Evolutionary conservation across 2,888 invertebrate species (phyloP).

Genomic region (Neuroscelio doddi): DNA sequence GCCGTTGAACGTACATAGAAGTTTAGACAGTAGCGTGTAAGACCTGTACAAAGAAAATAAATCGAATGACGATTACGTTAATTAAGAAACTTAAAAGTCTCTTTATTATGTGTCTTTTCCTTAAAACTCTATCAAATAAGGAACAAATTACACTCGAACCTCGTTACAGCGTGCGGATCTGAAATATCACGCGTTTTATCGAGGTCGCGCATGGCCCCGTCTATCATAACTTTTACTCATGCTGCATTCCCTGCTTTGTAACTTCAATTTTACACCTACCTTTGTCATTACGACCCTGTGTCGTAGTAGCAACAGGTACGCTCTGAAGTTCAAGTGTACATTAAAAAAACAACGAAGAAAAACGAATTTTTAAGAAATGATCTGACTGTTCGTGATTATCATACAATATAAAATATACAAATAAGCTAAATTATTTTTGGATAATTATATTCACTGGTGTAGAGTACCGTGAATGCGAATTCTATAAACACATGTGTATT

Average conservation of each 20-base stretch:
- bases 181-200: no score
- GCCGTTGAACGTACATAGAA: constrained; percentile 53
- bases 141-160: no score
- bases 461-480: constrained; percentile 83
- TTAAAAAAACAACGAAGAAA: no score
- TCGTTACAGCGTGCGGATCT: no score
- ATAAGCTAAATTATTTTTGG: neutral
- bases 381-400: neutral
- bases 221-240: no score
- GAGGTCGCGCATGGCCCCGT: no score
- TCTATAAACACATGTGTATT: constrained; percentile 87
- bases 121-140: no score
- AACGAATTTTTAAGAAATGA: neutral
- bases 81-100: constrained; percentile 19
- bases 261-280: no score
- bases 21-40: constrained; percentile 56
- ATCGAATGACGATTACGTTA: constrained; percentile 62
- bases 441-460: constrained; percentile 64
- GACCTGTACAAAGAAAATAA: constrained; percentile 66
- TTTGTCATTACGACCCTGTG: no score
- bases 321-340: no score
- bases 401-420: neutral
- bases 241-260: no score
- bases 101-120: neutral
- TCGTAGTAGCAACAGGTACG: no score